Evolutionary conservation across 2,113 vertebrate species (phyloP), one percentile per base, ranked within the genome.

Genomic region (Eclectus roratus): DNA sequence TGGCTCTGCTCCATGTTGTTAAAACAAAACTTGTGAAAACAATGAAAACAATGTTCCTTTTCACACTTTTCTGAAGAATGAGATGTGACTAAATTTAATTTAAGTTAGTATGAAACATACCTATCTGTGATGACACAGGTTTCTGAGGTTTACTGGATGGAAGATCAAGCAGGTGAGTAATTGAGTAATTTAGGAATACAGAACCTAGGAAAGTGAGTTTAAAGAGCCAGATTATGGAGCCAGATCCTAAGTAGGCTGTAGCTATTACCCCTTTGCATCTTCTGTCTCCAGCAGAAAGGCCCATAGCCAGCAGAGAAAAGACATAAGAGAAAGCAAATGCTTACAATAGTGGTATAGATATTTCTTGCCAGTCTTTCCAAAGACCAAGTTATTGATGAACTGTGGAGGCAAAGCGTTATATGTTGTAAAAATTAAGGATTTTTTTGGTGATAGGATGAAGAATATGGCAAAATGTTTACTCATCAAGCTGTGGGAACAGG

Each of bases 301-400:
- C 7, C 2, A 1, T 16, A 37, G 31, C 8, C 37, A 31, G 11
- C 6, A 76, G 17, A 56, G 18, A 89, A 78, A 10, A 5, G 74
- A 74, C 2, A 2, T 23, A 55, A 50, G 17, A 35, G 37, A 63
- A 81, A 39, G 8, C 5, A 46, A 46, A 56, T 7, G 3, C 7
- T 14, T 29, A 29, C 2, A 23, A 43, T 5, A n/a, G 15, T 1
- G 1, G 63, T 89, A 76, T 74, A 9, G 1, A 1, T 43, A n/a
- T 83, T 83, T 86, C 55, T 91, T 56, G 2, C 9, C 33, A 17
- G 3, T 47, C 35, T 91, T 88, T 88, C 37, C 28, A 79, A 95
- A 92, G 27, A 64, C 7, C 41, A 58, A 72, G 17, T 49, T 55
- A 20, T 23, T 33, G 13, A 5, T 61, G 4, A 56, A 49, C 11